phyloP scores from a whole-genome alignment of 2,797 vertebrate species.

The Pseudochirops corinnae region DNA sequence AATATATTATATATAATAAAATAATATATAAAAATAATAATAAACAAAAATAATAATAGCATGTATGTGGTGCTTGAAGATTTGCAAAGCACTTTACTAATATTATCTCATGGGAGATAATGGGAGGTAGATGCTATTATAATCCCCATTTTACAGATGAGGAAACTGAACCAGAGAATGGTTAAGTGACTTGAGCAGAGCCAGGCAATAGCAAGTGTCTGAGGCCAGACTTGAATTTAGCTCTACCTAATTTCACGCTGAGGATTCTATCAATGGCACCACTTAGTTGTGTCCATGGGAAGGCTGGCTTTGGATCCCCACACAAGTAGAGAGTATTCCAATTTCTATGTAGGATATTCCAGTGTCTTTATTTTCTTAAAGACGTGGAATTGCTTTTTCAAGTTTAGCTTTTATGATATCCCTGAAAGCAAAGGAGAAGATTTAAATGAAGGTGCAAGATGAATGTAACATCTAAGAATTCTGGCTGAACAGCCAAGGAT shows the following conservation, averaged over 20 bases:
- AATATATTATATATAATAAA: too few relatives aligned
- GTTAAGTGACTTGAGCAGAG: background rate
- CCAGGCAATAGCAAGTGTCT: background rate
- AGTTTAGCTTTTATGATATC: slow-evolving; percentile 21
- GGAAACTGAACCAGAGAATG: background rate
- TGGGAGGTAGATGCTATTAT: background rate
- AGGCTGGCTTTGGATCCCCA: background rate
- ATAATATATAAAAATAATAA: too few relatives aligned
- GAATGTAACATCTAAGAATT: background rate
- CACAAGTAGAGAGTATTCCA: background rate
- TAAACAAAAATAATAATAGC: background rate
- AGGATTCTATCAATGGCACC: background rate
- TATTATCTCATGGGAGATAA: background rate
- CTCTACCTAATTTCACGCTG: background rate
- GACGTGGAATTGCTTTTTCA: background rate
- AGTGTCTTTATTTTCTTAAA: slow-evolving; percentile 37
- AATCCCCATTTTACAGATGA: background rate
- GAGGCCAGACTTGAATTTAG: background rate
- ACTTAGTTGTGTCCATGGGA: background rate
- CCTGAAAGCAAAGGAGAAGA: slow-evolving; percentile 4
- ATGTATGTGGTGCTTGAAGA: background rate
- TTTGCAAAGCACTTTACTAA: background rate
- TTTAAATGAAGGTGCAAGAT: slow-evolving; percentile 45
- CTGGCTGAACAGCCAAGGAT: background rate
- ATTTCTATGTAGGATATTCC: background rate